phyloP scores from a whole-genome alignment of 2,113 vertebrate species.

The Platichthys stellatus region DNA sequence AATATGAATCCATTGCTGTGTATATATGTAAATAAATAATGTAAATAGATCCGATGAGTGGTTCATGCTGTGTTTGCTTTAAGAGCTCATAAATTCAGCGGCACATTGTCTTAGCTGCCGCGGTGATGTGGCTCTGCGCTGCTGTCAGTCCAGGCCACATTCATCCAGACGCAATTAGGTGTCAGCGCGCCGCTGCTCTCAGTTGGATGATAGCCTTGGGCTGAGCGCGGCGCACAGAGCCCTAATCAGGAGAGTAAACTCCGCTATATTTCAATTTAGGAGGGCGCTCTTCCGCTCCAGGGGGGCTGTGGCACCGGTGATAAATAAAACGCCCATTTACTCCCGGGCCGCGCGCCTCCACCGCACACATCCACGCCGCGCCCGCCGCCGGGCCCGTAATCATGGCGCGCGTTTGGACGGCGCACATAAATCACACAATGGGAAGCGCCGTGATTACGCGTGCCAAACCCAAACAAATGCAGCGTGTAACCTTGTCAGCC shows the following conservation, averaged over 20 bases:
- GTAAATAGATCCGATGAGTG: background rate
- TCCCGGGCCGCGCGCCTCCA: conserved; percentile 46
- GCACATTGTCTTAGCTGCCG: background rate
- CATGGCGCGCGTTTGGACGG: conserved; percentile 90
- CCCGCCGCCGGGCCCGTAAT: conserved; percentile 92
- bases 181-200: conserved; percentile 88
- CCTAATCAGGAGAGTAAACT: conserved; percentile 99
- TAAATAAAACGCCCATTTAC: conserved; percentile 99
- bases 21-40: background rate
- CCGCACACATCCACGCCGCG: conserved; percentile 80
- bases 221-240: conserved; percentile 85
- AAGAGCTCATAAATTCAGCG: background rate
- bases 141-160: conserved; percentile 90
- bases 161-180: conserved; percentile 98
- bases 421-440: conserved; percentile 92
- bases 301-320: conserved; percentile 93
- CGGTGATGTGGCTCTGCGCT: conserved; percentile 58
- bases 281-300: conserved; percentile 96
- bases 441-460: conserved; percentile 92
- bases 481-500: conserved; percentile 71
- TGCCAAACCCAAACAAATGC: conserved; percentile 81
- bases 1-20: background rate
- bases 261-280: conserved; percentile 99
- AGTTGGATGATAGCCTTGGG: conserved; percentile 94
- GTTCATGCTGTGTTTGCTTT: background rate